phyloP scores from a whole-genome alignment of 2,797 vertebrate genomes.

The Carcharodon carcharias region DNA sequence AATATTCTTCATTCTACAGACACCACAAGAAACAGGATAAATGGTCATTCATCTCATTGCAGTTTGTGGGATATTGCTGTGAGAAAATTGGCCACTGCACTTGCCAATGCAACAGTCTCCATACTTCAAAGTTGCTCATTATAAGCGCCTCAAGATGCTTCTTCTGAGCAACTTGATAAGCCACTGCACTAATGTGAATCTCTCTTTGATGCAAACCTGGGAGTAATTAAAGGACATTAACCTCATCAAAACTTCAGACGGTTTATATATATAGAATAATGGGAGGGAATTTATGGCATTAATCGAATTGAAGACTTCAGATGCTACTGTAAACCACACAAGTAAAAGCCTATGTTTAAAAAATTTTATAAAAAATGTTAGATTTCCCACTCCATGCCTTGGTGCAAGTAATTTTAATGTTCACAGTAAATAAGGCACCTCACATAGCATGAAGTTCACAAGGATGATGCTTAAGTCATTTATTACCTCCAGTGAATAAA shows the following conservation, averaged over 20 bases:
- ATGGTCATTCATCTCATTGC: background rate
- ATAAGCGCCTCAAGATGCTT: background rate
- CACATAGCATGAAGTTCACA: background rate
- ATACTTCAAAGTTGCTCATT: background rate
- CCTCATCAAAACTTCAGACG: background rate
- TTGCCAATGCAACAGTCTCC: background rate
- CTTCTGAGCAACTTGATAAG: background rate
- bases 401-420: background rate
- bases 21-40: background rate
- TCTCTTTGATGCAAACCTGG: background rate
- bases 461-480: background rate
- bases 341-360: background rate
- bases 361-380: background rate
- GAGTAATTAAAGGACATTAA: conserved; percentile 17
- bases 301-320: background rate
- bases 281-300: background rate
- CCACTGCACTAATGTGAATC: background rate
- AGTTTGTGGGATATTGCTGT: background rate
- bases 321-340: background rate
- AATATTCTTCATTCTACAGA: background rate
- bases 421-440: background rate
- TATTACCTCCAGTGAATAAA: background rate
- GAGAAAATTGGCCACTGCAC: background rate
- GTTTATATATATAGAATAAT: conserved; percentile 5
- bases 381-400: background rate